Evolutionary conservation across 2,888 invertebrate genomes (phyloP).

Genomic region (Phaedon cochleariae): DNA sequence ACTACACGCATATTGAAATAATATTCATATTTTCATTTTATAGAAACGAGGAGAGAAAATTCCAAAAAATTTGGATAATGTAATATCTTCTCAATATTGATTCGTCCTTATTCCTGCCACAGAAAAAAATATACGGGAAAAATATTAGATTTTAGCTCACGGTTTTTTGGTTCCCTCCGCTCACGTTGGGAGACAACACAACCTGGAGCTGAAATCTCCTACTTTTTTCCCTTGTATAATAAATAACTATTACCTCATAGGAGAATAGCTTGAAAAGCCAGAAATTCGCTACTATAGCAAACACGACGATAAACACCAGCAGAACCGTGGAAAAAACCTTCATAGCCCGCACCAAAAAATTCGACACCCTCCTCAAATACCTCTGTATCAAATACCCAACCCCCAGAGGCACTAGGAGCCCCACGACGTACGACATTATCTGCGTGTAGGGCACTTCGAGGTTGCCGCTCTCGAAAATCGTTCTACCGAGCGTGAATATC

Average conservation of each 20-base stretch:
- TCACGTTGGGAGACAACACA: too few relatives aligned
- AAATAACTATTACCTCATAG: conserved; percentile 86
- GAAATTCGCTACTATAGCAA: conserved; percentile 85
- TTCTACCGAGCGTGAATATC: conserved; percentile 84
- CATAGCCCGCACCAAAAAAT: conserved; percentile 77
- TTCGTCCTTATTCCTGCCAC: too few relatives aligned
- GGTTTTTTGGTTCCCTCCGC: too few relatives aligned
- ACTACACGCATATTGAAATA: too few relatives aligned
- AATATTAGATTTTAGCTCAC: too few relatives aligned
- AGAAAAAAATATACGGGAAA: too few relatives aligned
- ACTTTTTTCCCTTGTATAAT: too few relatives aligned
- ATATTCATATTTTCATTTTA: too few relatives aligned
- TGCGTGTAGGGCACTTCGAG: conserved; percentile 80
- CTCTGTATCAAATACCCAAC: conserved; percentile 75
- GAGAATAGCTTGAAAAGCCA: conserved; percentile 88
- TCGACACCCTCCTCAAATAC: conserved; percentile 72
- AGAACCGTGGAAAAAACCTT: conserved; percentile 84
- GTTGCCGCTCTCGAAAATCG: conserved; percentile 75
- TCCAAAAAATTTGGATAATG: too few relatives aligned
- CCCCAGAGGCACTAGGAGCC: conserved; percentile 78
- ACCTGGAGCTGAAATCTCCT: too few relatives aligned
- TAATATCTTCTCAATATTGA: too few relatives aligned
- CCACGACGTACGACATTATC: conserved; percentile 76
- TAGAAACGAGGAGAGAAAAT: too few relatives aligned
- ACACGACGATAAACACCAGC: conserved; percentile 82